Conservation (phyloP, 2,888 invertebrate genomes). For the Acleris cristana region DNA sequence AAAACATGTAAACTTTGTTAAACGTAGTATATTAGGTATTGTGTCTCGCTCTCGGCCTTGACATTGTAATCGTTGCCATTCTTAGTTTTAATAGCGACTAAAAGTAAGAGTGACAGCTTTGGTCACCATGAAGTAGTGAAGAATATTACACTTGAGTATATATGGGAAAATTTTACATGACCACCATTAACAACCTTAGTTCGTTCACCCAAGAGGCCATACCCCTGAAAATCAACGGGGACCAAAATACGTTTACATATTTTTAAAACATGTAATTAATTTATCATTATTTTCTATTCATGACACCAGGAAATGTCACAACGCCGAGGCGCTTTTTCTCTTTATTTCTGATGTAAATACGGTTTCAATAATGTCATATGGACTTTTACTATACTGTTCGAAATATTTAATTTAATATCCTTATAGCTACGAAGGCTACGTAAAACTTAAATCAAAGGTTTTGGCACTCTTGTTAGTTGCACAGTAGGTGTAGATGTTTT, state of each 20-base stretch:
- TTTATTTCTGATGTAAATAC: constrained; percentile 15
- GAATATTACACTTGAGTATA: background rate
- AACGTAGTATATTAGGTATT: constrained; percentile 13
- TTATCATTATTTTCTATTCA: background rate
- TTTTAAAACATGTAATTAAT: background rate
- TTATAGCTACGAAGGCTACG: constrained; percentile 16
- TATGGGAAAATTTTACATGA: no score
- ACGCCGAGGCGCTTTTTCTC: constrained; percentile 20
- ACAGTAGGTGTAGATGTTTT: constrained; percentile 34
- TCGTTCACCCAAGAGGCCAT: background rate
- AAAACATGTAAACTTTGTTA: constrained; percentile 4
- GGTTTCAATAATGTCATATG: constrained; percentile 9
- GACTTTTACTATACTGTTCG: constrained; percentile 12
- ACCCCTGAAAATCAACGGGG: background rate
- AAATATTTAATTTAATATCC: constrained; percentile 13
- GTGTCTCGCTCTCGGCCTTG: constrained; percentile 14
- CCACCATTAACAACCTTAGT: background rate
- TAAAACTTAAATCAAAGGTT: constrained; percentile 20
- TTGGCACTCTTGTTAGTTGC: constrained; percentile 31
- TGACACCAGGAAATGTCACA: background rate
- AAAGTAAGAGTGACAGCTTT: constrained; percentile 19
- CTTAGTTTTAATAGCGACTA: constrained; percentile 4
- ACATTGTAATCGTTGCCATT: constrained; percentile 23
- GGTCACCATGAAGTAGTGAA: background rate
- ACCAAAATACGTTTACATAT: background rate